phyloP scores from a whole-genome alignment of 2,888 invertebrate genomes.

The Sarcophaga subvicina region DNA sequence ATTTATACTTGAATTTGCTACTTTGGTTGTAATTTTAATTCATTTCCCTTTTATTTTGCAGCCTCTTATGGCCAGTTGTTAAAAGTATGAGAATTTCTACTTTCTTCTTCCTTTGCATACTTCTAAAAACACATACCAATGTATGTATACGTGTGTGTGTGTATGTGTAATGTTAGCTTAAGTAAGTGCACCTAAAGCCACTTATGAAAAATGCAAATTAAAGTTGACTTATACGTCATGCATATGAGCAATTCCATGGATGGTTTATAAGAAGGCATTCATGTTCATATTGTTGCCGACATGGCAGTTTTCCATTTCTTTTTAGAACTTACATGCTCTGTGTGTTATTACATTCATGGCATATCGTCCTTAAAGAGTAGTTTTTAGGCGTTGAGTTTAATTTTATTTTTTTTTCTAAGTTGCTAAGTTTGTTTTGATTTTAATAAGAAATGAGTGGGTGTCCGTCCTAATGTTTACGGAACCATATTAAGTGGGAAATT shows the following conservation, averaged over 20 bases:
- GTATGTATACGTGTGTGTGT: slow-evolving; percentile 32
- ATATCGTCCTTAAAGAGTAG: background rate
- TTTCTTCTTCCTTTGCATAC: slow-evolving; percentile 49
- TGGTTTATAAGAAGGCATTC: background rate
- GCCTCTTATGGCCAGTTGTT: background rate
- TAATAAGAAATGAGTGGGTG: slow-evolving; percentile 33
- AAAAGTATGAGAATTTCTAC: slow-evolving; percentile 7
- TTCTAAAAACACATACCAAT: slow-evolving; percentile 1
- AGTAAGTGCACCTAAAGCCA: slow-evolving; percentile 80
- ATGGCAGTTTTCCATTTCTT: slow-evolving; percentile 37
- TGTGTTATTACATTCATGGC: background rate
- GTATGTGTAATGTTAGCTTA: slow-evolving; percentile 73
- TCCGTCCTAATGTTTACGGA: slow-evolving; percentile 33
- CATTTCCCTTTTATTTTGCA: slow-evolving; percentile 70
- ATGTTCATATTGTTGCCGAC: background rate
- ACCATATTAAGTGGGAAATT: slow-evolving; percentile 48
- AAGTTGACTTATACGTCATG: slow-evolving; percentile 77
- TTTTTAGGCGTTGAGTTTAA: slow-evolving; percentile 29
- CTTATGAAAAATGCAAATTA: slow-evolving; percentile 79
- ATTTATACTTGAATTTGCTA: slow-evolving; percentile 67
- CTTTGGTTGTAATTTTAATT: slow-evolving; percentile 71
- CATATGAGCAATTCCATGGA: background rate
- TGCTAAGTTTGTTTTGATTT: slow-evolving; percentile 34
- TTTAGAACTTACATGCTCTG: slow-evolving; percentile 23
- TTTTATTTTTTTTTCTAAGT: slow-evolving; percentile 58